Percentiles rank a stretch among this genome's conserved stretches.
These are phyloP conservation scores for Dipodomys merriami DNA, from an alignment of 2,113 vertebrate genomes.

Conservation along the genomic window DNA sequence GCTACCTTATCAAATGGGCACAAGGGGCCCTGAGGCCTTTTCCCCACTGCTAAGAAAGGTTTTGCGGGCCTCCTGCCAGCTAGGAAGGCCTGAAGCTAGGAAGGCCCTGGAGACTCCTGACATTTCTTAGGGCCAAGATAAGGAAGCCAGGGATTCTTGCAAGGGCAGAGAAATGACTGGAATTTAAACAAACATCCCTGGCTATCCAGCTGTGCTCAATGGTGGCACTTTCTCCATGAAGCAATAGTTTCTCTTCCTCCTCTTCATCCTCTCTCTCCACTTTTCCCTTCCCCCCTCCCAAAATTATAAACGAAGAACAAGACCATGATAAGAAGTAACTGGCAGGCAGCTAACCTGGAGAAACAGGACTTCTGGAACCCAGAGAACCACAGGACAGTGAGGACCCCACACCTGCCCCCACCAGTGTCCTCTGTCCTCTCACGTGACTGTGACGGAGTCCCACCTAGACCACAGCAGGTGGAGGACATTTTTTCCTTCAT, in stretches of 20 bases:
- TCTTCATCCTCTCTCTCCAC: too few relatives aligned
- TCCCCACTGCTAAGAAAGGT: not conserved
- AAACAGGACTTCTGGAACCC: not conserved
- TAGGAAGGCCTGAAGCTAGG: too few relatives aligned
- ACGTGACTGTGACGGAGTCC: constrained; percentile 57
- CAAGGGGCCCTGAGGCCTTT: rapidly evolving
- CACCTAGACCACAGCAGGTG: constrained; percentile 42
- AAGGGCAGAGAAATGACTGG: not conserved
- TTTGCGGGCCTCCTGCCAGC: not conserved
- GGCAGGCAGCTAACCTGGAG: not conserved
- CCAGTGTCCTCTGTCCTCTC: constrained; percentile 61
- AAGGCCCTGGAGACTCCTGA: not conserved
- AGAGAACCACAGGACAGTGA: constrained; percentile 12
- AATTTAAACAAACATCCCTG: not conserved
- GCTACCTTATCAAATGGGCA: not conserved
- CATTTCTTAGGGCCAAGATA: not conserved
- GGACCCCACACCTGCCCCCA: not conserved
- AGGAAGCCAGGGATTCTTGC: not conserved
- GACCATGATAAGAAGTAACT: constrained; percentile 26
- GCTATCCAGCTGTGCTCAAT: not conserved
- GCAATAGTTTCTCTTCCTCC: constrained; percentile 29
- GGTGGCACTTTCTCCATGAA: constrained; percentile 33
- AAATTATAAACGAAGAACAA: constrained; percentile 64
- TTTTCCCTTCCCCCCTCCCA: constrained; percentile 55
- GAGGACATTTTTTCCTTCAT: constrained; percentile 53